Base-by-base conservation (phyloP, 2,113 vertebrate genomes). In the Pseudorhombus dupliciocellatus region DNA sequence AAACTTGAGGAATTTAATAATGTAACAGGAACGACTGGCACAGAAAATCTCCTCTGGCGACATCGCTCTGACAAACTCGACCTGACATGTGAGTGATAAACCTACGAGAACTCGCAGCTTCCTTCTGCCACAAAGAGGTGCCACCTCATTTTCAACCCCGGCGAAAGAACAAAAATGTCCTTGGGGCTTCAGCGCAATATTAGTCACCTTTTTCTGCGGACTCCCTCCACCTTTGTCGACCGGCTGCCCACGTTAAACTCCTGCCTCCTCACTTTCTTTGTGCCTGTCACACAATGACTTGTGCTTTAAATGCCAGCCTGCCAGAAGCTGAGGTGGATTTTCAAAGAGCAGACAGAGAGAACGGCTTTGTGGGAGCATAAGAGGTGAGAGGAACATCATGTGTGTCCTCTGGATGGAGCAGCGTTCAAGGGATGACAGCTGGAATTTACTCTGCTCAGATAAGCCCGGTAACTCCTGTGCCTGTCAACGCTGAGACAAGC, bases 171-270 rank as follows among this genome's bases (percentile, higher is more conserved):
- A 83, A 14, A 57, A 57, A 76, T 51, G 50, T 66, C 88, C 74
- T 70, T 5, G 4, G 70, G 87, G 51, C 70, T 59, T 56, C 4
- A 34, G 7, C 57, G 80, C 63, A 71, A 25, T 61, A 78, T 88
- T 88, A 84, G 65, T 88, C 87, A 90, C 70, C 56, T 81, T 66
- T 73, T 75, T 83, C 67, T 76, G 30, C 26, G 22, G 66, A 65
- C 42, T 50, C 18, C 54, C 28, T 77, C 67, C 77, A 77, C 76
- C 79, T 81, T 73, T 22, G 61, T 37, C 11, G 52, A 58, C 40
- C 42, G 6, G 15, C 25, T 61, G 50, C 53, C 57, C 22, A 44
- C 61, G 18, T n/a, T 50, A 26, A 52, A 21, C 55, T 54, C 65
- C 31, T 25, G 16, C 56, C 22, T 21, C 59, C 26, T 64, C 18